Evolutionary conservation across 2,888 invertebrate species (phyloP).

Genomic region (Pheosia gnoma): DNA sequence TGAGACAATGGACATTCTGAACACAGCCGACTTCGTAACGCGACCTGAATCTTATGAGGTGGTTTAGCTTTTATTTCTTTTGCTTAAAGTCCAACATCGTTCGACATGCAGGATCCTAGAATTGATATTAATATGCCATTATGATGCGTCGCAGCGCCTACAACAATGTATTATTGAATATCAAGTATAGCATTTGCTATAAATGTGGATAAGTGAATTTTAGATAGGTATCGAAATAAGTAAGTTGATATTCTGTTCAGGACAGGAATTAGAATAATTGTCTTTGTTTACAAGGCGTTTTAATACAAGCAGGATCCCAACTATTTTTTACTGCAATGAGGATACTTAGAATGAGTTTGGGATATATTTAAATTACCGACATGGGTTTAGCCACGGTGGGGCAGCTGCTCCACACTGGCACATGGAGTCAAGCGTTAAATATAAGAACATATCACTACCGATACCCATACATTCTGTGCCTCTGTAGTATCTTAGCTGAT

Average conservation of each 20-base stretch:
- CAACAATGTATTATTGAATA: conserved; percentile 45
- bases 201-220: conserved; percentile 32
- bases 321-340: background rate
- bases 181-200: conserved; percentile 39
- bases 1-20: conserved; percentile 75
- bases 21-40: conserved; percentile 42
- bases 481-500: too few relatives aligned
- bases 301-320: background rate
- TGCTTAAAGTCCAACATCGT: conserved; percentile 28
- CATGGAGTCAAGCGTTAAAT: too few relatives aligned
- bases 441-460: too few relatives aligned
- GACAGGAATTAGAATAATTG: conserved; percentile 6
- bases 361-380: too few relatives aligned
- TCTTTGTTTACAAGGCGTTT: background rate
- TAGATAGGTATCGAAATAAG: conserved; percentile 43
- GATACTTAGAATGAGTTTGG: background rate
- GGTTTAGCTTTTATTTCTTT: conserved; percentile 27
- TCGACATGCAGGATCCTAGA: conserved; percentile 32
- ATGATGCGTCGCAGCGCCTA: conserved; percentile 49
- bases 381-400: too few relatives aligned
- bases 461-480: too few relatives aligned
- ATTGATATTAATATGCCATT: conserved; percentile 49
- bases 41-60: conserved; percentile 26
- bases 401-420: too few relatives aligned
- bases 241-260: conserved; percentile 23